Base-by-base conservation (phyloP, 2,888 invertebrate genomes). In the Diarsia mendica region DNA sequence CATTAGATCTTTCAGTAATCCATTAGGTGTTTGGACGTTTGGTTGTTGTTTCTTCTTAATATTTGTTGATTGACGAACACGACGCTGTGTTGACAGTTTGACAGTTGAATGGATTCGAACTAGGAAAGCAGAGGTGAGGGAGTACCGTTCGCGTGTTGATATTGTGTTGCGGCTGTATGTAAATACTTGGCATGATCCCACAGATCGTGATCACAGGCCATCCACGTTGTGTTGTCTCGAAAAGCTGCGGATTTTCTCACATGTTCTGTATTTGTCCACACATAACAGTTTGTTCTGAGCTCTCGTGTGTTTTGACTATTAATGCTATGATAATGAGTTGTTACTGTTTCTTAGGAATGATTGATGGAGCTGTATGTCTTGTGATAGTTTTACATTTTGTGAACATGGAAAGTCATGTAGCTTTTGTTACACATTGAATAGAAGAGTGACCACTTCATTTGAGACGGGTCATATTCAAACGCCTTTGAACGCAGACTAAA, bases 111-210 rank as follows among this genome's bases (percentile, higher is more conserved):
- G 80, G 78, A 79, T 86, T 13, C 1, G 78, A 71, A 80, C 66
- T 74, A 76, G 67, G 83, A 80, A 84, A 79, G 80, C 72, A 85
- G 86, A 89, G 83, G 82, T 80, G 46, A 88, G 85, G 74, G 79
- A 33, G 83, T 83, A 82, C 76, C 75, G 83, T 80, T 91, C 75
- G 90, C 91, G 90, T 91, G 92, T 69, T 69, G 39, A 53, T 75
- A 58, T 88, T 90, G 23, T 75, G 46, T 87, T 90, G 82, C 76
- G 86, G 86, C 88, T 89, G 82, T 88, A 92, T 90, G 89, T 90
- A 92, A 91, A 92, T 91, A 90, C 78, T 72, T 85, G 70, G 76
- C 77, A 73, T 79, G 79, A 65, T 79, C 80, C 71, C 82, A 87
- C 80, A 67, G 55, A 68, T 72, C 65, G 69, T 81, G 79, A 77